Evolutionary conservation across 2,888 invertebrate species (phyloP), one percentile per base, ranked within the genome.

Genomic region (Philopedon plagiatum): DNA sequence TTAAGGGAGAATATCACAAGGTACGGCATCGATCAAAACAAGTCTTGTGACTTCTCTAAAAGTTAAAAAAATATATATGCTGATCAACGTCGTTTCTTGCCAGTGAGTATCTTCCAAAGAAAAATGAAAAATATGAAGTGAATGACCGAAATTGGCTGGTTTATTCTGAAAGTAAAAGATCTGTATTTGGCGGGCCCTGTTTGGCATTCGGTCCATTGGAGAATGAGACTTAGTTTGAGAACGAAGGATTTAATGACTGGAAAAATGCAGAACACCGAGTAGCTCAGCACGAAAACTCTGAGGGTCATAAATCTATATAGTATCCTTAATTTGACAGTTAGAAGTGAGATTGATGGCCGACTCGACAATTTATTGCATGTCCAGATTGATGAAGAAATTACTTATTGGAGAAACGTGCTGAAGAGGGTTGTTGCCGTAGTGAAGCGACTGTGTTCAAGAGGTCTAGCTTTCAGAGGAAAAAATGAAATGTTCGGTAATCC

Each of bases 401-500:
- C 8, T 19, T 44, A 81, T 64, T 81, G 78, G 80, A 65, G 37
- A 58, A 74, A 79, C 46, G 75, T 81, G 69, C 75, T 81, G 56
- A 69, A 75, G 41, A 60, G 80, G 46, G 76, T 81, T 32, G 79
- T 80, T 15, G 72, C 67, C 15, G 69, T 58, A 37, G 58, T 73
- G 23, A 69, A 73, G 58, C 39, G 34, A 13, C 61, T 78, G 65
- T 65, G 74, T 37, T 58, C 68, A 23, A 49, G 76, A 37, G 77
- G 78, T 57, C 66, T 77, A 5, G 44, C 76, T 44, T 73, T 76
- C 39, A 64, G 73, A 70, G 76, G 75, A 56, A 37, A 71, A 13
- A 60, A 75, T 73, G 78, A 82, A 73, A 77, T 51, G 32, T 76
- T 82, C 73, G 76, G 77, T 46, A 67, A 66, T 7, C 26, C 37